Conservation (phyloP, 35 echinoderm and acorn worm genomes). For the Diadema setosum region DNA sequence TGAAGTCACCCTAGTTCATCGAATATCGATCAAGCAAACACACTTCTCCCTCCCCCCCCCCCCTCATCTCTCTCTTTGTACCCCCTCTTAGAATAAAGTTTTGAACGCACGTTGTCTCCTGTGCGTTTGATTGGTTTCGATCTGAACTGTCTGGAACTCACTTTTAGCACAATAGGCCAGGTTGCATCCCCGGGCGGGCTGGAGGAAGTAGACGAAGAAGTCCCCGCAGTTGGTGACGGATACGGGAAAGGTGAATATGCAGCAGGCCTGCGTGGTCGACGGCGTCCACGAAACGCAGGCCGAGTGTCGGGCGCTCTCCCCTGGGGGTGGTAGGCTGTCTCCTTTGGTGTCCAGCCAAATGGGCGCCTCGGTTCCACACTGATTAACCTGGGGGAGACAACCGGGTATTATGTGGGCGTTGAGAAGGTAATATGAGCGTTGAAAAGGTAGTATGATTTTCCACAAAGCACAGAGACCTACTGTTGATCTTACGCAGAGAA, state of each 20-base stretch:
- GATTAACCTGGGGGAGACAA: conserved; percentile 63
- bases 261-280: conserved; percentile 41
- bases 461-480: no score
- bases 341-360: conserved; percentile 91
- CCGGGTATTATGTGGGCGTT: no score
- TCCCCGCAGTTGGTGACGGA: conserved; percentile 91
- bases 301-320: conserved; percentile 47
- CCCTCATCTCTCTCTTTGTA: no score
- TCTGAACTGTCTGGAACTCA: not conserved
- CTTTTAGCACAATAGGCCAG: conserved; percentile 92
- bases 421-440: no score
- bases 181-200: conserved; percentile 67
- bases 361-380: conserved; percentile 80
- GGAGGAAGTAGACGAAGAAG: conserved; percentile 88
- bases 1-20: no score
- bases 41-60: no score
- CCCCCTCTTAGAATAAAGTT: no score
- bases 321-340: conserved; percentile 49
- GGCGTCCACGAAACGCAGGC: conserved; percentile 63
- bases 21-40: no score
- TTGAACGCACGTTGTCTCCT: no score
- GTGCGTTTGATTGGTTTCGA: no score
- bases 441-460: no score
- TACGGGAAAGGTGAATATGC: conserved; percentile 73
- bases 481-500: no score